These are phyloP conservation scores for Lithophane leautieri DNA, from an alignment of 2,888 invertebrate genomes.

Conservation along the genomic window DNA sequence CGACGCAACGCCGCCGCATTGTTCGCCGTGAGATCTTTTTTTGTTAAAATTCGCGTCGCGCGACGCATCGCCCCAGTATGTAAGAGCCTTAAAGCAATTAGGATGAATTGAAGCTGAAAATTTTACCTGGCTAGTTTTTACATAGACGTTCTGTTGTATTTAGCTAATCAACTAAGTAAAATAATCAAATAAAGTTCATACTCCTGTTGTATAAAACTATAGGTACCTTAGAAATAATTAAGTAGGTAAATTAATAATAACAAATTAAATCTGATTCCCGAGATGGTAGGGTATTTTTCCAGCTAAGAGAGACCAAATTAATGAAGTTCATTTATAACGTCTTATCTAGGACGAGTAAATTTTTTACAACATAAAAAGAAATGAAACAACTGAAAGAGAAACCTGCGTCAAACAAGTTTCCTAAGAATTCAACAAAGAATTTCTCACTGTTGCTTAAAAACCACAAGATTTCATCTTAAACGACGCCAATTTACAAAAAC, in stretches of 20 bases:
- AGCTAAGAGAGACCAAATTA: slow-evolving; percentile 45
- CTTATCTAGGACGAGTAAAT: slow-evolving; percentile 29
- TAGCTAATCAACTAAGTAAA: no score
- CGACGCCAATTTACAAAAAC: slow-evolving; percentile 36
- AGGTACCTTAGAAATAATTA: slow-evolving; percentile 18
- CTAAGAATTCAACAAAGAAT: background rate
- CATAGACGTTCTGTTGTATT: no score
- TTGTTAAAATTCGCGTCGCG: no score
- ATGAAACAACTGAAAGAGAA: slow-evolving; percentile 32
- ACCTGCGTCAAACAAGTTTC: slow-evolving; percentile 2
- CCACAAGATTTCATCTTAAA: slow-evolving; percentile 2
- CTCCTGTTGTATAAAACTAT: background rate
- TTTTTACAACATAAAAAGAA: slow-evolving; percentile 26
- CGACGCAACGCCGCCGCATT: no score
- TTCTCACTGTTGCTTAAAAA: slow-evolving; percentile 9
- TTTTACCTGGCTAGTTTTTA: no score
- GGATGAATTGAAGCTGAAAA: no score
- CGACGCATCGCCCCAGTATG: no score
- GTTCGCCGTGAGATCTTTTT: no score
- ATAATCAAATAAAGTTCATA: background rate
- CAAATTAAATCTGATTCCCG: slow-evolving; percentile 40
- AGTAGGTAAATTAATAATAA: slow-evolving; percentile 29
- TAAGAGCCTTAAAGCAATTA: no score
- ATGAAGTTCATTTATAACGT: slow-evolving; percentile 47
- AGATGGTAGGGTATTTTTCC: slow-evolving; percentile 24